Evolutionary conservation across 2,797 vertebrate species (phyloP).

Genomic region (Sebastiscus albofasciatus): DNA sequence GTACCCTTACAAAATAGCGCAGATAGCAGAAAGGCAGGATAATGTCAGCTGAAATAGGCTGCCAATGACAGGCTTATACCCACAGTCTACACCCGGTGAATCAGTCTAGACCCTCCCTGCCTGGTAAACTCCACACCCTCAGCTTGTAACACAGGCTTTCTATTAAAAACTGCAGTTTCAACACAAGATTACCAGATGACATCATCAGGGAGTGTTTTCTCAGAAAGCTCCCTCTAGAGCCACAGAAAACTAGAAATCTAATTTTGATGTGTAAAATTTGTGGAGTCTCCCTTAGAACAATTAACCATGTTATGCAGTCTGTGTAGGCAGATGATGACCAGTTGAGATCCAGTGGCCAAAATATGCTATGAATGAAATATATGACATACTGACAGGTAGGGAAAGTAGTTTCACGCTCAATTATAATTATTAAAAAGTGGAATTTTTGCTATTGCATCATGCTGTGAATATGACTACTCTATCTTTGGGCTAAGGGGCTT

Average conservation of each 20-base stretch:
- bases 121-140: background rate
- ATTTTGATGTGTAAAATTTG: background rate
- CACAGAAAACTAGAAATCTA: background rate
- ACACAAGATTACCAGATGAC: background rate
- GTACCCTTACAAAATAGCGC: too few relatives aligned
- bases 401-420: constrained; percentile 13
- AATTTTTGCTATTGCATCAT: constrained; percentile 35
- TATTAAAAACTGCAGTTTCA: background rate
- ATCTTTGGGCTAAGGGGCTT: constrained; percentile 58
- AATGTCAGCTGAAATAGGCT: too few relatives aligned
- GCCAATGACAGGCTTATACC: too few relatives aligned
- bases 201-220: background rate
- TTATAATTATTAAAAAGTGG: background rate
- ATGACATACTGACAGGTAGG: constrained; percentile 1
- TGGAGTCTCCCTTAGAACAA: background rate
- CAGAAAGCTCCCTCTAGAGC: background rate
- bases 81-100: too few relatives aligned
- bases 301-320: background rate
- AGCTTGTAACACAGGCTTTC: background rate
- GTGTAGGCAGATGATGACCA: background rate
- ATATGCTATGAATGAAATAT: constrained; percentile 30
- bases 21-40: too few relatives aligned
- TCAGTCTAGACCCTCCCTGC: background rate
- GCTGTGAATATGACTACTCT: constrained; percentile 56
- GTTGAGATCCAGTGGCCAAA: background rate